These are phyloP conservation scores for Aphodius granarius DNA, from an alignment of 2,888 invertebrate species.

Conservation along the genomic window DNA sequence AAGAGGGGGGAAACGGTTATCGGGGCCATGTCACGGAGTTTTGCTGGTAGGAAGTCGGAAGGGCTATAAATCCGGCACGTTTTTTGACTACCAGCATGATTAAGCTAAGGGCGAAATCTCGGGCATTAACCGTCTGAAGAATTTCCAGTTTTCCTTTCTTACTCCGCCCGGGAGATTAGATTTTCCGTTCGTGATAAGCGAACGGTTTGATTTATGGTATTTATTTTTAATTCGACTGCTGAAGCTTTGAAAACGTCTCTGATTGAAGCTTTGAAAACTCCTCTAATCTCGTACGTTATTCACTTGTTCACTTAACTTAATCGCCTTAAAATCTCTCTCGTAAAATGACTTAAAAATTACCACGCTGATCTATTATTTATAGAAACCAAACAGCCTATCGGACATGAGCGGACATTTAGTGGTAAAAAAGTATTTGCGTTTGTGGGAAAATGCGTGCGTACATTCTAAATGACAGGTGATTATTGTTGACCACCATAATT, in stretches of 20 bases:
- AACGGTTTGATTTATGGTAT: neutral
- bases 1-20: constrained; percentile 1
- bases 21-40: constrained; percentile 3
- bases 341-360: neutral
- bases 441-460: neutral
- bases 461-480: neutral
- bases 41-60: constrained; percentile 27
- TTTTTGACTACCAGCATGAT: constrained; percentile 35
- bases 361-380: neutral
- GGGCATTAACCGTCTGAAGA: neutral
- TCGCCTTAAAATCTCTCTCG: neutral
- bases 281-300: neutral
- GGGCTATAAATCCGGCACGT: constrained; percentile 33
- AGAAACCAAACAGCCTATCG: neutral
- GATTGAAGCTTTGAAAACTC: neutral
- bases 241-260: neutral
- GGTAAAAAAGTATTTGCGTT: neutral
- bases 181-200: neutral
- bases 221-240: neutral
- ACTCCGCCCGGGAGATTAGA: neutral
- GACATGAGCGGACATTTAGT: neutral
- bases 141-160: neutral
- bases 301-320: neutral
- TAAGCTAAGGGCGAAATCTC: constrained; percentile 23
- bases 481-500: neutral